Evolutionary conservation across 2,888 invertebrate genomes (phyloP).

Genomic region (Rhagophthalmus giganteus): DNA sequence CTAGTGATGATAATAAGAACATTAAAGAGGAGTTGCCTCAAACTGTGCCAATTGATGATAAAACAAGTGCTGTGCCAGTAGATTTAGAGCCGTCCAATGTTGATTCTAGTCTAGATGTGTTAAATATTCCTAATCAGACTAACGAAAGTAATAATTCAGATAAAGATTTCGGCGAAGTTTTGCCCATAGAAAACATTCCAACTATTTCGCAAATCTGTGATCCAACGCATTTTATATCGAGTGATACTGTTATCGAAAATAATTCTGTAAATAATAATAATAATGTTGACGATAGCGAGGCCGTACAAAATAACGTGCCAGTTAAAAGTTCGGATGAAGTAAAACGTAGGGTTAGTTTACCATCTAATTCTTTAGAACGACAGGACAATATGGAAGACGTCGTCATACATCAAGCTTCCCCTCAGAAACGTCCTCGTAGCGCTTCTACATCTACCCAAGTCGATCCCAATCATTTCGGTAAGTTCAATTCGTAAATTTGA

Average conservation of each 20-base stretch:
- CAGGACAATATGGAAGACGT: constrained; percentile 48
- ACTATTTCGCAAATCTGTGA: constrained; percentile 76
- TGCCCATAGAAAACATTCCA: constrained; percentile 63
- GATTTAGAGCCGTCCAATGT: constrained; percentile 57
- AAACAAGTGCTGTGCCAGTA: constrained; percentile 56
- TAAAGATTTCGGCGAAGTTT: constrained; percentile 39
- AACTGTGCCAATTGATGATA: constrained; percentile 46
- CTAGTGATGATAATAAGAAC: constrained; percentile 38
- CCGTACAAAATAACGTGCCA: constrained; percentile 5
- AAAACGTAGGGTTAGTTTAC: constrained; percentile 64
- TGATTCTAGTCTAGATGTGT: constrained; percentile 49
- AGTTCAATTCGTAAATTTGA: constrained; percentile 41
- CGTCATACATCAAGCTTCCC: constrained; percentile 59
- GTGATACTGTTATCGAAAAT: constrained; percentile 40
- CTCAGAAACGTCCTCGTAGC: constrained; percentile 74
- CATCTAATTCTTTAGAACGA: constrained; percentile 51
- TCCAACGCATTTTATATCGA: constrained; percentile 59
- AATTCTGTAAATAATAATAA: constrained; percentile 26
- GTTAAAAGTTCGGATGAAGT: constrained; percentile 39
- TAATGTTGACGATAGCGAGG: constrained; percentile 24
- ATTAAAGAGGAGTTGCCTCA: constrained; percentile 23
- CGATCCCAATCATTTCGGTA: constrained; percentile 83
- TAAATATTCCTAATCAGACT: constrained; percentile 17
- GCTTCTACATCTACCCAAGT: constrained; percentile 82
- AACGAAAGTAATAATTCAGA: constrained; percentile 8